These are phyloP conservation scores for Cremastinae sp. DNA, from an alignment of 2,888 invertebrate genomes.

Conservation along the genomic window DNA sequence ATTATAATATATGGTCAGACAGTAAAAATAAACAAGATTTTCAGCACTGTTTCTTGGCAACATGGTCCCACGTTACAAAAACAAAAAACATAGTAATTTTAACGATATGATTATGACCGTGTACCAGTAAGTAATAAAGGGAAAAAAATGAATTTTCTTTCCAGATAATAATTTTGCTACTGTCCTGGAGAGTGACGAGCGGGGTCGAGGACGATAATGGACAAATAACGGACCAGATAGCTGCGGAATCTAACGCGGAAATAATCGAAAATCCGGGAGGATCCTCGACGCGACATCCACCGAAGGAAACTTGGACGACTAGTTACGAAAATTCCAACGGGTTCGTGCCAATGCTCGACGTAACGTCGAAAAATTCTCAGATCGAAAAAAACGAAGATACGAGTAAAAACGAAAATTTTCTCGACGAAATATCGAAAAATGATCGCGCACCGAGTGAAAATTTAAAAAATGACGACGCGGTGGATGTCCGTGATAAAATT, in stretches of 20 bases:
- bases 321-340: constrained; percentile 76
- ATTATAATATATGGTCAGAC: no score
- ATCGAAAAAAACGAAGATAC: constrained; percentile 10
- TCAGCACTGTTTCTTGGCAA: not conserved
- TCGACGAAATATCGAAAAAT: no score
- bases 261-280: constrained; percentile 29
- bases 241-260: not conserved
- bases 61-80: no score
- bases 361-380: not conserved
- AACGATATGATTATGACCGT: no score
- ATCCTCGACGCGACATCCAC: constrained; percentile 28
- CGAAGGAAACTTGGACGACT: constrained; percentile 59
- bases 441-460: no score
- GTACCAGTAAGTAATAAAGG: no score
- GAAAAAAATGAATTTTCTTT: no score
- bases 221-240: constrained; percentile 57
- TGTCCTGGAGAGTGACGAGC: constrained; percentile 71
- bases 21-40: no score
- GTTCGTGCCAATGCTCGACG: constrained; percentile 71
- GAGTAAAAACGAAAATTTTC: not conserved
- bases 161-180: constrained; percentile 73
- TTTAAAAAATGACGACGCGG: no score
- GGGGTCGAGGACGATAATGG: constrained; percentile 66
- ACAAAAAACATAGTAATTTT: no score
- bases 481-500: no score